Base-by-base conservation (phyloP, 2,797 vertebrate species). In the Chelon labrosus region DNA sequence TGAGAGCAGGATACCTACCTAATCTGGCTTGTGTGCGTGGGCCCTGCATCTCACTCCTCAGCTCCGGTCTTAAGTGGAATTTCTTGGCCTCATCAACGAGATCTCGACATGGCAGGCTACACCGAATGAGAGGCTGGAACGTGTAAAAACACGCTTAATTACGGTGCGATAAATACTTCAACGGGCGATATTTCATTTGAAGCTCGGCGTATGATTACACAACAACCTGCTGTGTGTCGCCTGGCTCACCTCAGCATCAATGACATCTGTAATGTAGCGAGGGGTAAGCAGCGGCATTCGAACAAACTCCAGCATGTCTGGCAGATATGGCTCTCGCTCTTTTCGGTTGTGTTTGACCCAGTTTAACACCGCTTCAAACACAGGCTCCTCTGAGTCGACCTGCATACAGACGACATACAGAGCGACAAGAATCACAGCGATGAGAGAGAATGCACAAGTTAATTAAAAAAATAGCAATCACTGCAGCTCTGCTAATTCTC, bases 11-110 rank as follows among this genome's bases (percentile, higher is more conserved):
- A 71, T 55, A 65, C 58, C 25, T 49, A 92, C 91, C 98, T 88
- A 99, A 90, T 88, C 98, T 96, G 56, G 97, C 96, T 89, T 98
- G 96, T 42, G 98, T 99, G 87, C 98, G 95, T 55, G 97, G 97
- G 69, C 98, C 97, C 81, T 99, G 98, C 98, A 99, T 99, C 83
- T 99, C 97, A 85, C 97, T 98, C 62, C 98, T 95, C 62, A 99
- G 95, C 86, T 99, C 98, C 0, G 98, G 98, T 59, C 98, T 95
- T 77, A 99, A 90, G 80, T 99, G 98, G 89, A 99, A 99, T 87
- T 99, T 99, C 95, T 99, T 99, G 57, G 98, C 98, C 94, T 99
- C 98, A 0, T 99, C 98, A 4, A 99, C 98, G 0, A 99, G 96
- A 91, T 99, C 98, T 92, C 98, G 96, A 92, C 97, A 99, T 17